Evolutionary conservation across 2,888 invertebrate genomes (phyloP).

Genomic region (Apodemia zela): DNA sequence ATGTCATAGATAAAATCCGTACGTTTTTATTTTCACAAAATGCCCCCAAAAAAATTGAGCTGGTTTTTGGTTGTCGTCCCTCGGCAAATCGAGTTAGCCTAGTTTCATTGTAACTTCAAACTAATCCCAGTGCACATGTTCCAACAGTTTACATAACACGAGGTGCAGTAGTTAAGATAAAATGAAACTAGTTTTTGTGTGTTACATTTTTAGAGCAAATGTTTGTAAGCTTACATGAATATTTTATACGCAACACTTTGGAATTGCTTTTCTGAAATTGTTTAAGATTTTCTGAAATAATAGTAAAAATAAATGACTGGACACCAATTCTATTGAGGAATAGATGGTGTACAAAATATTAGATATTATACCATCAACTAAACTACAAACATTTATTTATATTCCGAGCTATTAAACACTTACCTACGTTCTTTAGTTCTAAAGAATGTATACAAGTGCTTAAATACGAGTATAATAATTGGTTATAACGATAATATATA

Average conservation of each 20-base stretch:
- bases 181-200: conserved; percentile 2
- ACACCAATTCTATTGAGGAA: no score
- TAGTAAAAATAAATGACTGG: no score
- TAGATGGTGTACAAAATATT: no score
- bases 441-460: no score
- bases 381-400: no score
- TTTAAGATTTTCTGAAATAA: not conserved
- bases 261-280: not conserved
- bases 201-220: conserved; percentile 1
- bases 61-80: not conserved
- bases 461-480: no score
- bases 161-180: conserved; percentile 3
- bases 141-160: conserved; percentile 6
- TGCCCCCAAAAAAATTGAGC: not conserved
- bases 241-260: not conserved
- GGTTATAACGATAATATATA: no score
- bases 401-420: no score
- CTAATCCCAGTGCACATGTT: conserved; percentile 1
- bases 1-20: conserved; percentile 14
- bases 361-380: no score
- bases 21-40: not conserved
- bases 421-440: no score
- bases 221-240: not conserved
- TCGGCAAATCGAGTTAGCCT: conserved; percentile 3
- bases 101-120: conserved; percentile 4